phyloP scores from a whole-genome alignment of 2,797 vertebrate genomes.

The Fratercula arctica region DNA sequence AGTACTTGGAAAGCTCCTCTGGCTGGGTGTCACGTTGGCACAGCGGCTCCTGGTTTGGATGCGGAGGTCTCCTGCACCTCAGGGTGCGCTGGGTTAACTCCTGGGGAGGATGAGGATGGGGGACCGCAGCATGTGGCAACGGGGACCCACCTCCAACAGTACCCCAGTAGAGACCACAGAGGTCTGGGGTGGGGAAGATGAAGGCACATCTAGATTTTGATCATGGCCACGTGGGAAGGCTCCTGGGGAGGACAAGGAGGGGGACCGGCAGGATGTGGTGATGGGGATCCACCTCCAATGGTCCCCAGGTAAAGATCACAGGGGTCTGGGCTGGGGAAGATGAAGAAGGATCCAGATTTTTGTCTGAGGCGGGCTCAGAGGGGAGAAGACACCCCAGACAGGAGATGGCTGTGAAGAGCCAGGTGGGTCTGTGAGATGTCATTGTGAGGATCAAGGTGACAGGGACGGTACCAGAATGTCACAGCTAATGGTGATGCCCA shows the following conservation, averaged over 20 bases:
- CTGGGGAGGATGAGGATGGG: not conserved
- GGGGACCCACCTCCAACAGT: not conserved
- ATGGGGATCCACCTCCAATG: not conserved
- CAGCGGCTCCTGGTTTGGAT: not conserved
- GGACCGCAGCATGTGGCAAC: accelerated
- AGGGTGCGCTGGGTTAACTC: not conserved
- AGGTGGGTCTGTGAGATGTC: not conserved
- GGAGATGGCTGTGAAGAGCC: not conserved
- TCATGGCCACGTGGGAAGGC: not conserved
- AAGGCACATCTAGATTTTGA: not conserved
- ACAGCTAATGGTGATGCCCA: not conserved
- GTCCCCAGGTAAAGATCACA: not conserved
- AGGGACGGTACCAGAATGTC: not conserved
- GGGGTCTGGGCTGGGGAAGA: not conserved
- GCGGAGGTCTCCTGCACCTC: not conserved
- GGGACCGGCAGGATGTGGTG: not conserved
- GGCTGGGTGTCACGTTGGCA: not conserved
- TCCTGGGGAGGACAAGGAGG: not conserved
- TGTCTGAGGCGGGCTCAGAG: not conserved
- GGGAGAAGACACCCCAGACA: not conserved
- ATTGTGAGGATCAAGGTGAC: accelerated
- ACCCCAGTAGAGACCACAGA: not conserved
- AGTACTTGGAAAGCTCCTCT: not conserved
- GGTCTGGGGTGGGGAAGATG: not conserved
- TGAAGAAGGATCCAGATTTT: not conserved